These are phyloP conservation scores for Prinia subflava DNA, from an alignment of 2,113 vertebrate genomes.

Conservation along the genomic window DNA sequence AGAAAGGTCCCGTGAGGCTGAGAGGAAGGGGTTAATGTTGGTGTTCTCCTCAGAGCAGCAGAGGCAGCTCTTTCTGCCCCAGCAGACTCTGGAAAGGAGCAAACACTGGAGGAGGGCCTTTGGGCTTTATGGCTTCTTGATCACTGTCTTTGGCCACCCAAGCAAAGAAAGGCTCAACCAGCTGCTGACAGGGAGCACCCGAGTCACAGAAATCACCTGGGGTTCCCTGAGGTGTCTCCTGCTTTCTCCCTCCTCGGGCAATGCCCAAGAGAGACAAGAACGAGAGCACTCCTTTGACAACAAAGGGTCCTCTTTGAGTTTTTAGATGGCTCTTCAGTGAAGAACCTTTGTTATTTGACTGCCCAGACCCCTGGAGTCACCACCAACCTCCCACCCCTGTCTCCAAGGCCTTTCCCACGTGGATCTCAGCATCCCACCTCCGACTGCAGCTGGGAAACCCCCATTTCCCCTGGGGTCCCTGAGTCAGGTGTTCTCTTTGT, in stretches of 20 bases:
- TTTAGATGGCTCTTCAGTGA: not conserved
- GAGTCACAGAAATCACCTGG: fast-evolving
- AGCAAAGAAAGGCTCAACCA: not conserved
- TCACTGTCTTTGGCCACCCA: not conserved
- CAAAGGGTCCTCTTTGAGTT: fast-evolving
- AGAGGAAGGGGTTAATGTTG: not conserved
- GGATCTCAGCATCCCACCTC: not conserved
- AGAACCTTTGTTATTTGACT: not conserved
- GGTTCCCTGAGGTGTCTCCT: not conserved
- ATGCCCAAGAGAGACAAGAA: fast-evolving
- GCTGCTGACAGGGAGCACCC: fast-evolving
- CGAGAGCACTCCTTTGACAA: not conserved
- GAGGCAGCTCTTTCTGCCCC: not conserved
- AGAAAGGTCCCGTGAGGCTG: not conserved
- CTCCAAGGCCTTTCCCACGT: not conserved
- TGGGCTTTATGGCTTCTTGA: not conserved
- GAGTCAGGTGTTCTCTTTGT: not conserved
- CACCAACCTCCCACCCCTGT: not conserved
- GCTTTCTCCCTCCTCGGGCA: no score
- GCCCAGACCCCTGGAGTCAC: not conserved
- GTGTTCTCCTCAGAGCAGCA: not conserved
- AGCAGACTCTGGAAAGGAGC: not conserved
- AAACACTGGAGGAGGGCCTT: fast-evolving
- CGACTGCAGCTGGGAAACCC: fast-evolving
- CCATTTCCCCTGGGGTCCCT: fast-evolving